Evolutionary conservation across 2,797 vertebrate genomes (phyloP), one percentile per base, ranked within the genome.

Genomic region (Myoxocephalus aenaeus): DNA sequence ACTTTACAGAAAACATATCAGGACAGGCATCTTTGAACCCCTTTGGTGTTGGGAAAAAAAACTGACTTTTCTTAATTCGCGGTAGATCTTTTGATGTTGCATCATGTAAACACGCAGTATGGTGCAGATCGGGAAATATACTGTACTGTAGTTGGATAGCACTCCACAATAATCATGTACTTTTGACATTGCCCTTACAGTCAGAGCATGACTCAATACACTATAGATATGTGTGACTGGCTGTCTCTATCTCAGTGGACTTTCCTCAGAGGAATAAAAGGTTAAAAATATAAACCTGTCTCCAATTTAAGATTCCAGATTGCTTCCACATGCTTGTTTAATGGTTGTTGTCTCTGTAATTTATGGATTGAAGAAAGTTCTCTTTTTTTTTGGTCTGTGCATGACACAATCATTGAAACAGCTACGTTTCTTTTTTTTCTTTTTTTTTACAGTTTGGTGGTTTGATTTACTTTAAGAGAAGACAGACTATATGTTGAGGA

Each of bases 71-170:
- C 34, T 36, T 56, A 27, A n/a, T 2, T 29, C 14, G 7, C 38
- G 25, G 25, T 50, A 32, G 48, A 65, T 65, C 44, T 20, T 12
- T 13, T 64, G n/a, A 22, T 34, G 0, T 18, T 42, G 17, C 40
- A 27, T 0, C 14, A n/a, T 14, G 0, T 0, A 17, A 36, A 46
- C 38, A 6, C 0, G 20, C 5, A 29, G 3, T 29, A 9, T 54
- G 18, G 59, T 38, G 40, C 29, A 58, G 17, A 38, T 56, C 4
- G 7, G 15, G 14, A 32, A 42, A n/a, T 27, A n/a, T 18, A 34
- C 9, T 34, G 18, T 18, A 46, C 9, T 34, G 34, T n/a, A 5
- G 6, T 2, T 48, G n/a, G 20, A 48, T 11, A 36, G 12, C 18
- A 10, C 38, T 3, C 17, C 42, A 46, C 12, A 32, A 65, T 17